These are phyloP conservation scores for Columba guinea DNA, from an alignment of 2,797 vertebrate species.

Conservation along the genomic window DNA sequence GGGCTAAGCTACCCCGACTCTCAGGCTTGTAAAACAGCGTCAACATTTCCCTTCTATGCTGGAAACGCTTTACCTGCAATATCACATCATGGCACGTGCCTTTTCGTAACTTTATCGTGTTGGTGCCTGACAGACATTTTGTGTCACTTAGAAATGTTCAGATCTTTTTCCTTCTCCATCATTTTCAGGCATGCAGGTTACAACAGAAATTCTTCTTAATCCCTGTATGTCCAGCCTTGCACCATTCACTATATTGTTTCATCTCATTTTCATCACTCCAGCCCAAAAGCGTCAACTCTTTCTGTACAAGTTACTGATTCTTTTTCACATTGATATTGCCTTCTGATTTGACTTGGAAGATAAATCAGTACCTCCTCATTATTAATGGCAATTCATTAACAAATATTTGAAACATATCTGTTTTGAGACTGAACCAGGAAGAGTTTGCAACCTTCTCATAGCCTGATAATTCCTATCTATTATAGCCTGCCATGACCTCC, in stretches of 20 bases:
- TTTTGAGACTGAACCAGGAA: not conserved
- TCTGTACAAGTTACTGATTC: not conserved
- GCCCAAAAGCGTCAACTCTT: not conserved
- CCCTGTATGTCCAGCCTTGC: fast-evolving
- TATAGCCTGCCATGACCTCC: not conserved
- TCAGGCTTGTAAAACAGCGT: not conserved
- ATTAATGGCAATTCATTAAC: not conserved
- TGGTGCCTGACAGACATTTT: not conserved
- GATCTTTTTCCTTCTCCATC: not conserved
- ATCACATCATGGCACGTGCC: not conserved
- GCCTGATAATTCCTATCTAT: not conserved
- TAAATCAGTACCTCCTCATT: not conserved
- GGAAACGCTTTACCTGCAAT: not conserved
- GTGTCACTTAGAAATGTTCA: not conserved
- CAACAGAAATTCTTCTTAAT: not conserved
- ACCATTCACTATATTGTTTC: fast-evolving
- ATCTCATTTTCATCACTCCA: not conserved
- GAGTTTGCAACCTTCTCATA: not conserved
- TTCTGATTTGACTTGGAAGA: not conserved
- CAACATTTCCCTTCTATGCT: conserved; percentile 20
- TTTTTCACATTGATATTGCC: fast-evolving
- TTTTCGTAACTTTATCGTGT: fast-evolving
- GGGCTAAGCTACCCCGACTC: not conserved
- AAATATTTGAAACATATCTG: not conserved
- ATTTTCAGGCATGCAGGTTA: not conserved